A percentile compares a stretch with the other conserved stretches of the same genome.
phyloP scores from a whole-genome alignment of 2,888 invertebrate genomes.

The Operophtera brumata region DNA sequence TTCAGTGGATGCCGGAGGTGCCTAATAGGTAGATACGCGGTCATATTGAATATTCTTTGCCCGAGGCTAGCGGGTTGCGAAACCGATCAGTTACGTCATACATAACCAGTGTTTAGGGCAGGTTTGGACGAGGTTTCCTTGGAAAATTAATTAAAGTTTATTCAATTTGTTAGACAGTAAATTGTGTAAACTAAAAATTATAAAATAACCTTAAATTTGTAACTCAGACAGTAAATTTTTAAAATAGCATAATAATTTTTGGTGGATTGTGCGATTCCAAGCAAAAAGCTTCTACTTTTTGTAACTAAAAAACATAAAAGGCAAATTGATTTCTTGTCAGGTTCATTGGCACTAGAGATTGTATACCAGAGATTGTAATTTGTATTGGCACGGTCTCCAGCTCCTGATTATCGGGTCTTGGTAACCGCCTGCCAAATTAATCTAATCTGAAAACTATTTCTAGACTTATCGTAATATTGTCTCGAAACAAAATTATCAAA shows the following conservation, averaged over 20 bases:
- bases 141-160: no score
- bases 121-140: constrained; percentile 1
- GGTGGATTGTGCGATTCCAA: no score
- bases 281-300: neutral
- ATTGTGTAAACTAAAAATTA: no score
- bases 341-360: constrained; percentile 30
- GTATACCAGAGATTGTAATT: constrained; percentile 7
- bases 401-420: constrained; percentile 10
- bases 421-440: constrained; percentile 6
- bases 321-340: constrained; percentile 20
- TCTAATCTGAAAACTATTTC: constrained; percentile 21
- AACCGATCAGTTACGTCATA: constrained; percentile 35
- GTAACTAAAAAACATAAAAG: constrained; percentile 2
- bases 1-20: constrained; percentile 1
- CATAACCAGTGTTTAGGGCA: constrained; percentile 32
- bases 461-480: constrained; percentile 12
- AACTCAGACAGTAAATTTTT: no score
- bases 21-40: no score
- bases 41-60: neutral
- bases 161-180: no score
- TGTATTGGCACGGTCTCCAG: constrained; percentile 15
- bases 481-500: constrained; percentile 15
- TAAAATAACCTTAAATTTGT: no score
- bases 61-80: constrained; percentile 33
- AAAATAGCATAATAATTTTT: no score